Evolutionary conservation across 2,888 invertebrate species (phyloP).

Genomic region (Leptopilina syphax): DNA sequence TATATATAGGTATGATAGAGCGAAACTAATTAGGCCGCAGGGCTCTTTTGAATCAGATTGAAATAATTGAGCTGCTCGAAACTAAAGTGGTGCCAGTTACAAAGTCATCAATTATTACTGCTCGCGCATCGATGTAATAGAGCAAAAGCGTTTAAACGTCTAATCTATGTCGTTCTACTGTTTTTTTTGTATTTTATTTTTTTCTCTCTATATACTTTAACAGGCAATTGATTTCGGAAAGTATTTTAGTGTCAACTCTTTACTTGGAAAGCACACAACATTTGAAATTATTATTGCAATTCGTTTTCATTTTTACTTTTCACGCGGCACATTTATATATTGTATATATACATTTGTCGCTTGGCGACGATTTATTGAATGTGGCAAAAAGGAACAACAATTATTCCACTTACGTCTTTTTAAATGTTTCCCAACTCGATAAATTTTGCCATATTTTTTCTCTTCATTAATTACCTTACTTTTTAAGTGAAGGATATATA

Average conservation of each 20-base stretch:
- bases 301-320: neutral
- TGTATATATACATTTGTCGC: neutral
- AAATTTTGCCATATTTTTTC: too few species aligned
- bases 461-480: too few species aligned
- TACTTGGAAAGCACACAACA: conserved; percentile 17
- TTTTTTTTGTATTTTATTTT: too few species aligned
- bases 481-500: too few species aligned
- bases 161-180: conserved; percentile 22
- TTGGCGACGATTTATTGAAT: conserved; percentile 10
- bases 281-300: neutral
- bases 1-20: conserved; percentile 17
- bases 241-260: conserved; percentile 15
- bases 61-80: conserved; percentile 38
- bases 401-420: conserved; percentile 22
- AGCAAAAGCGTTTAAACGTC: conserved; percentile 26
- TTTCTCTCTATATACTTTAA: neutral
- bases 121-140: conserved; percentile 34
- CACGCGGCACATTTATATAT: neutral
- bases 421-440: neutral
- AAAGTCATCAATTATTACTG: conserved; percentile 38
- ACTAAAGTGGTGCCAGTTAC: conserved; percentile 35
- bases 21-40: conserved; percentile 38
- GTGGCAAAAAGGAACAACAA: conserved; percentile 10
- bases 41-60: conserved; percentile 31
- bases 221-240: conserved; percentile 30